Evolutionary conservation across 2,797 vertebrate species (phyloP).

Genomic region (Hafferia zeledoni): DNA sequence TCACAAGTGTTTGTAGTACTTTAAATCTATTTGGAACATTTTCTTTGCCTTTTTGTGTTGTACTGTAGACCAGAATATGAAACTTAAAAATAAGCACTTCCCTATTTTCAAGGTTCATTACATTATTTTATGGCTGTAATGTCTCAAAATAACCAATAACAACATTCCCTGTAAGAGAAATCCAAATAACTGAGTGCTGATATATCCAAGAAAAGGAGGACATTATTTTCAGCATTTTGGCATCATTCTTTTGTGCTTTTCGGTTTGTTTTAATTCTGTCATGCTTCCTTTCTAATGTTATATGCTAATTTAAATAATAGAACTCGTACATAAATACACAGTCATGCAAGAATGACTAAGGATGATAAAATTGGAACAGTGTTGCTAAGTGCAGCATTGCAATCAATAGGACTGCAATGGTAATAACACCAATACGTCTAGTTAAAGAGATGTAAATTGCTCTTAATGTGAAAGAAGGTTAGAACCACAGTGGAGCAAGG

Average conservation of each 20-base stretch:
- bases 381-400: conserved; percentile 67
- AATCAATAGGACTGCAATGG: conserved; percentile 70
- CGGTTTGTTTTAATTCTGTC: conserved; percentile 60
- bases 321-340: conserved; percentile 63
- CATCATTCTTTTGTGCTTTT: conserved; percentile 44
- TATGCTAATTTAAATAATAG: conserved; percentile 70
- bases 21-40: neutral
- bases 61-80: neutral
- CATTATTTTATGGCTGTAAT: conserved; percentile 15
- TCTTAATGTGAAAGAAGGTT: conserved; percentile 66
- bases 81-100: conserved; percentile 20
- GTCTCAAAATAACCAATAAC: conserved; percentile 7
- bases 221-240: conserved; percentile 35
- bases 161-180: conserved; percentile 14
- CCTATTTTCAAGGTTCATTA: conserved; percentile 37
- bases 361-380: conserved; percentile 71
- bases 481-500: conserved; percentile 40
- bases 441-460: conserved; percentile 72
- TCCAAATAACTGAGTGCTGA: neutral
- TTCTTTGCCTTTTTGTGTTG: neutral
- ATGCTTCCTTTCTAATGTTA: conserved; percentile 57
- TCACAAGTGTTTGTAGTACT: neutral
- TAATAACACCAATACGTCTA: conserved; percentile 65
- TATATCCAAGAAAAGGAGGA: neutral
- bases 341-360: conserved; percentile 71